Base-by-base conservation (phyloP, 2,888 invertebrate genomes). In the Orchesellides sinensis region DNA sequence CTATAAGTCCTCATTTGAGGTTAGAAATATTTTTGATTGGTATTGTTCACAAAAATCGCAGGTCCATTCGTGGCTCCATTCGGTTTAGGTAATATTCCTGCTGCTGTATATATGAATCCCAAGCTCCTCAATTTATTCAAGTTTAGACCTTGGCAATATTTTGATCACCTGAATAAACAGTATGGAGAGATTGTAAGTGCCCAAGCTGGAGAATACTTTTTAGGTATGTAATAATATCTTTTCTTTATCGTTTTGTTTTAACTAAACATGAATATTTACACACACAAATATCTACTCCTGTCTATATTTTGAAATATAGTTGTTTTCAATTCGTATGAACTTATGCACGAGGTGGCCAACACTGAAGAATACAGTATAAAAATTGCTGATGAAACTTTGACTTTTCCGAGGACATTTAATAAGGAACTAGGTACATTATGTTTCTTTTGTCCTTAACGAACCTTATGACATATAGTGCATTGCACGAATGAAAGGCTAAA, bases 351-450 rank as follows among this genome's bases (percentile, higher is more conserved):
- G 59, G 59, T 84, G 10, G 84, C 82, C 19, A 78, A 63, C 35
- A 78, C 74, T 73, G 84, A 82, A 12, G 84, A 82, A 40, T 84
- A 84, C 32, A 68, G 49, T n/a, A 65, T 61, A 17, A 84, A 84
- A 69, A 45, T 78, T 5, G 40, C 68, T 23, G 66, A 78, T 27
- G 66, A 78, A 23, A 4, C 32, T 21, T 19, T 82, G 19, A 84
- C 84, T 0, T 54, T 23, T 17, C 63, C 70, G 0, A 61, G 87
- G 17, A 85, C 87, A 21, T 85, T 85, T 70, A 81, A 83, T 32
- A 82, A 87, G 65, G 85, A 86, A 66, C 40, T 87, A 29, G 87
- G 87, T 85, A 19, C 29, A 17, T 5, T 17, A 40, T 40, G 10
- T 8, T 5, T 40, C 10, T 14, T 2, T 8, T 40, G 2, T 40